Evolutionary conservation across 1,140 invertebrate genomes (phyloP).

Genomic region (Uloborus diversus): DNA sequence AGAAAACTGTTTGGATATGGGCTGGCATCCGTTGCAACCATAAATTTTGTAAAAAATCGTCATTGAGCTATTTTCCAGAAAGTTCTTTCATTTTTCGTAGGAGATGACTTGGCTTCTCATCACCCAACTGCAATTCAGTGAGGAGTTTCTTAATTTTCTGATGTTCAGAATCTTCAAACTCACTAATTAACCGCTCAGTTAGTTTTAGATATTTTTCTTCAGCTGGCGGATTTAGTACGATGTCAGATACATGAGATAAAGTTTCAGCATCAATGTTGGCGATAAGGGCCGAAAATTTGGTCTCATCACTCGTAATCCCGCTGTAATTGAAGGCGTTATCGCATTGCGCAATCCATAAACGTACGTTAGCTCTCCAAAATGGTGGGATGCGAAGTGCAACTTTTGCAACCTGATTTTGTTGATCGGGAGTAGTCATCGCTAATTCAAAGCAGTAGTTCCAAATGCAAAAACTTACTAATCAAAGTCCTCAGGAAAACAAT

Average conservation of each 20-base stretch:
- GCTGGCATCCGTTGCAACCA: background rate
- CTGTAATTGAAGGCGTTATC: background rate
- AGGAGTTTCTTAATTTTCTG: background rate
- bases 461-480: too few relatives aligned
- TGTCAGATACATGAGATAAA: background rate
- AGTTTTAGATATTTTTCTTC: background rate
- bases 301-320: conserved; percentile 10
- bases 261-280: background rate
- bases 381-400: background rate
- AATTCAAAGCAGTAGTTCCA: too few relatives aligned
- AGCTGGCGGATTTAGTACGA: background rate
- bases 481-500: too few relatives aligned
- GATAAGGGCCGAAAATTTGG: conserved; percentile 1
- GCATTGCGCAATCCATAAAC: background rate
- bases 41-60: conserved; percentile 1
- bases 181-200: background rate
- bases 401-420: background rate
- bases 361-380: background rate
- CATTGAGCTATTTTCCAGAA: background rate
- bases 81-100: background rate
- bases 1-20: background rate
- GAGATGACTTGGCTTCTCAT: background rate
- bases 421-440: too few relatives aligned
- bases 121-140: background rate
- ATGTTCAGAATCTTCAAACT: conserved; percentile 3